These are phyloP conservation scores for Drosophila murphyi DNA, from an alignment of 1,140 invertebrate species.

Conservation along the genomic window DNA sequence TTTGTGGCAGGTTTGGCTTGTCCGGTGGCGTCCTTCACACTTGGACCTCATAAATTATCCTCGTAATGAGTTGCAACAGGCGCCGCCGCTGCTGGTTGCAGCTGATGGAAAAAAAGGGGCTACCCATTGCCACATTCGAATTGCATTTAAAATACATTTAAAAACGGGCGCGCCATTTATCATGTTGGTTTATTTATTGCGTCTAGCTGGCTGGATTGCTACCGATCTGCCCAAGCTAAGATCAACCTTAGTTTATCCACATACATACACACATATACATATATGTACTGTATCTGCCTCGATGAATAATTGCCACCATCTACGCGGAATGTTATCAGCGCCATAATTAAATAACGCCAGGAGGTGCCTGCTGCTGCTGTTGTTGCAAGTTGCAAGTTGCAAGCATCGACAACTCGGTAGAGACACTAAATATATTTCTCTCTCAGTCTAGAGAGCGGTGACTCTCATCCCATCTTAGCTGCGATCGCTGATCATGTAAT, in stretches of 20 bases:
- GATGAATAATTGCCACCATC: slow-evolving; percentile 84
- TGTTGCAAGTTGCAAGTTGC: too few species aligned
- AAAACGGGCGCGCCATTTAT: slow-evolving; percentile 74
- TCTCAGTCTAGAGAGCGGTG: neutral
- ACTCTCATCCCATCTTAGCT: neutral
- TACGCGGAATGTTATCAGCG: slow-evolving; percentile 83
- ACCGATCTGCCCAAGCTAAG: slow-evolving; percentile 31
- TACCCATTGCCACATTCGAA: slow-evolving; percentile 68
- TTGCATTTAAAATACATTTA: slow-evolving; percentile 83
- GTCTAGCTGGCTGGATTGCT: slow-evolving; percentile 54
- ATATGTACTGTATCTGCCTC: slow-evolving; percentile 28
- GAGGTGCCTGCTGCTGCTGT: slow-evolving; percentile 48
- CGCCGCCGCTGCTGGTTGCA: slow-evolving; percentile 46
- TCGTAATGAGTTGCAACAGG: slow-evolving; percentile 76
- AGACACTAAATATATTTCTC: neutral
- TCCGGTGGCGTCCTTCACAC: slow-evolving; percentile 71
- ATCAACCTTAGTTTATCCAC: slow-evolving; percentile 23
- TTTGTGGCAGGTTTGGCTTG: slow-evolving; percentile 46
- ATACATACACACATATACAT: neutral
- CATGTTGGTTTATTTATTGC: slow-evolving; percentile 80
- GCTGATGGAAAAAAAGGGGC: slow-evolving; percentile 29
- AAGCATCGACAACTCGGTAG: neutral
- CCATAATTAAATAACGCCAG: slow-evolving; percentile 84
- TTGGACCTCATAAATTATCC: slow-evolving; percentile 77
- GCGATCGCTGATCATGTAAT: slow-evolving; percentile 53